These are phyloP conservation scores for Slavum lentiscoides DNA, from an alignment of 2,888 invertebrate genomes.

Conservation along the genomic window DNA sequence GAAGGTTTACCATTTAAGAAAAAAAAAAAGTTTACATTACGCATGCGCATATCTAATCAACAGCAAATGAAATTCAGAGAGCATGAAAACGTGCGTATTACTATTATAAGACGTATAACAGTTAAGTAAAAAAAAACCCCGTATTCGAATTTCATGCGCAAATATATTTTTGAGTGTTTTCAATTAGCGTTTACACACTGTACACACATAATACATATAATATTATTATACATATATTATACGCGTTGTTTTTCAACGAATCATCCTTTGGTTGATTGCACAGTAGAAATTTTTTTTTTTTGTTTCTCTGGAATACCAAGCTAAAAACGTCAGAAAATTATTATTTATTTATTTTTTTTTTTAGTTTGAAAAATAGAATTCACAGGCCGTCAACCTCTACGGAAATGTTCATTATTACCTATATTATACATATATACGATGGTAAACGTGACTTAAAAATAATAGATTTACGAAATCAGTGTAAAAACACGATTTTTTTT, in stretches of 20 bases:
- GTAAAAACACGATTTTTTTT: constrained; percentile 12
- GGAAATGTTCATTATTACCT: background rate
- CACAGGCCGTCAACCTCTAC: constrained; percentile 32
- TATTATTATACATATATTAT: too few relatives aligned
- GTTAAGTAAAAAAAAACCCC: too few relatives aligned
- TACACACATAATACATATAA: background rate
- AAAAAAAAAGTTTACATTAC: too few relatives aligned
- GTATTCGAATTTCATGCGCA: too few relatives aligned
- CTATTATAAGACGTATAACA: too few relatives aligned
- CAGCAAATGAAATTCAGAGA: too few relatives aligned
- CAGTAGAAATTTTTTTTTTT: constrained; percentile 21
- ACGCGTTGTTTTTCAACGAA: constrained; percentile 12
- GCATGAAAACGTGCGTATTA: too few relatives aligned
- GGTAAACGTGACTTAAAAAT: constrained; percentile 34
- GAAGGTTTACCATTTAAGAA: too few relatives aligned
- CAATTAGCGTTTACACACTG: too few relatives aligned
- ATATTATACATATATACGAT: background rate
- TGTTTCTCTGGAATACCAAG: background rate
- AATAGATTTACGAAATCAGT: constrained; percentile 24
- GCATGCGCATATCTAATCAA: too few relatives aligned
- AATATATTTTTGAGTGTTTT: too few relatives aligned
- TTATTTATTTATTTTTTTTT: constrained; percentile 14
- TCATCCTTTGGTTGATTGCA: constrained; percentile 43
- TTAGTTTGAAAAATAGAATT: constrained; percentile 11
- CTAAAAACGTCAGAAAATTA: constrained; percentile 29